Evolutionary conservation across 1,140 invertebrate species (phyloP), one percentile per base, ranked within the genome.

Genomic region (Goniozus legneri): DNA sequence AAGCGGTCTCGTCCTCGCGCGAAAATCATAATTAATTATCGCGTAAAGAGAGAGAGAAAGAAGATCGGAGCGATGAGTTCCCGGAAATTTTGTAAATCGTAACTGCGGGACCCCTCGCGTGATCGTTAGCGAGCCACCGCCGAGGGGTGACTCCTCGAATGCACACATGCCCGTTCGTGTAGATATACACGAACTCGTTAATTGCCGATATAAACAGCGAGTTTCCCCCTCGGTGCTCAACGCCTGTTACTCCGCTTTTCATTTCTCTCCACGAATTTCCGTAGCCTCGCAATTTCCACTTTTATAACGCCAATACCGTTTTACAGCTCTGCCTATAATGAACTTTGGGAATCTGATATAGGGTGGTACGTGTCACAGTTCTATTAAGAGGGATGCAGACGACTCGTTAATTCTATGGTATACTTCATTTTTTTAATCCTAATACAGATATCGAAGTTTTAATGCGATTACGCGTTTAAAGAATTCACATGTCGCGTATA

Each of bases 191-290:
- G 44, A 62, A 63, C 59, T 62, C 62, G 59, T 63, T 63, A 63
- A 63, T 63, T 63, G 59, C 49, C 56, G 59, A 53, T 57, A 62
- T 62, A 59, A 62, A 63, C 59, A 57, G 44, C 36, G 41, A 48
- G 56, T 62, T 59, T 62, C 60, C 59, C 32, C 47, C 16, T 14
- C 37, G 60, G 58, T 59, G 60, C 60, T 56, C 56, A 50, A 30
- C 33, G 46, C 48, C 31, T 34, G 39, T 8, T 8, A 18, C 20
- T 30, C 16, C 14, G 0, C 12, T 31, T 24, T 30, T 45, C 43
- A 56, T 39, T 44, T 24, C 47, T 44, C 2, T 38, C 4, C 6
- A 3, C 7, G 12, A 18, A 34, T 38, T 8, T 14, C 10, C 16
- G 38, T 8, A 8, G 12, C 6, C 4, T 14, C 37, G 27, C 22